Evolutionary conservation across 2,888 invertebrate genomes (phyloP).

Genomic region (Mesopsocus fuscifrons): DNA sequence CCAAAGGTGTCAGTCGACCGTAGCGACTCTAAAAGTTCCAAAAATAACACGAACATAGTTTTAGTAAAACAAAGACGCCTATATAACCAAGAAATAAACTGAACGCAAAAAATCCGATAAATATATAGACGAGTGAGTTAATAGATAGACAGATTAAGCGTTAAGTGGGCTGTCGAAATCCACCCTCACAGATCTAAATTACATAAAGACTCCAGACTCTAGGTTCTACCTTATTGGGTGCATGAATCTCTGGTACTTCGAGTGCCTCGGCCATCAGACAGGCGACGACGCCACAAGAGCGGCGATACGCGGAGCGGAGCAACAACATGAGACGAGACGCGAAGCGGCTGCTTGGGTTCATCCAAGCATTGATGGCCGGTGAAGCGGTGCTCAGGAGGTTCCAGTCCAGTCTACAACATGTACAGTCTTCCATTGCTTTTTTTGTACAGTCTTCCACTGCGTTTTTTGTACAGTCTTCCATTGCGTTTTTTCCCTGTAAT

Average conservation of each 20-base stretch:
- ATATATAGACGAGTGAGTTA: no score
- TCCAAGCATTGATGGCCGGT: conserved; percentile 94
- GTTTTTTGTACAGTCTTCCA: no score
- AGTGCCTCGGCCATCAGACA: conserved; percentile 89
- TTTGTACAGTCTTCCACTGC: no score
- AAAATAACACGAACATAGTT: no score
- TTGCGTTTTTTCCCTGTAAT: no score
- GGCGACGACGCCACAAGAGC: conserved; percentile 74
- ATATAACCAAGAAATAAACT: conserved; percentile 5
- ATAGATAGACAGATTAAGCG: no score
- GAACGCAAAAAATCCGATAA: conserved; percentile 3
- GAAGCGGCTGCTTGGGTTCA: conserved; percentile 85
- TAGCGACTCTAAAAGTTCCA: conserved; percentile 73
- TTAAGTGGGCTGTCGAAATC: no score
- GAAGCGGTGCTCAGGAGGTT: conserved; percentile 89
- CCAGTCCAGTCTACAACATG: conserved; percentile 68
- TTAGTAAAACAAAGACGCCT: no score
- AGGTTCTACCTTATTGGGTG: conserved; percentile 57
- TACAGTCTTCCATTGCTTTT: no score
- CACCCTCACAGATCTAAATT: no score
- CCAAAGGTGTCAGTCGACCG: conserved; percentile 67
- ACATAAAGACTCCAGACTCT: no score
- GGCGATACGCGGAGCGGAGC: conserved; percentile 55
- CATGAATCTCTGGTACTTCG: conserved; percentile 69
- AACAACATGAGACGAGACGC: conserved; percentile 68